Evolutionary conservation across 2,113 vertebrate genomes (phyloP).

Genomic region (Rhea pennata): DNA sequence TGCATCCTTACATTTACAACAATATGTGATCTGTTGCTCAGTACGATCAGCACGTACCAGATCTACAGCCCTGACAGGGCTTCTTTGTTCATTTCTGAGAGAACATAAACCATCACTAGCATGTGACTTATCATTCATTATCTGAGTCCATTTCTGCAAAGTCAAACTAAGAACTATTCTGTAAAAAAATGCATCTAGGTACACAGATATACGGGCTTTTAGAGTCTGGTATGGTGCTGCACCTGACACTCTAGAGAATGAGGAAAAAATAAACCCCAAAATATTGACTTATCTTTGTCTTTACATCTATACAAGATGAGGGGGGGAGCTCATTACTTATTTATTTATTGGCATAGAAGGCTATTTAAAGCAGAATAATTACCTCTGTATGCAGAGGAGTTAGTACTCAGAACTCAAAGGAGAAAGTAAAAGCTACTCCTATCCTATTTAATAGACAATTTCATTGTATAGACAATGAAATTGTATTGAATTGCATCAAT

Average conservation of each 20-base stretch:
- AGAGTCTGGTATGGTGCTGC: background rate
- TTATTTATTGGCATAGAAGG: background rate
- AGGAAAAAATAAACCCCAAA: background rate
- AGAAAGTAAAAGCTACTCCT: background rate
- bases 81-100: conserved; percentile 37
- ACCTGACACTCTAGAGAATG: background rate
- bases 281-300: background rate
- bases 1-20: background rate
- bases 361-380: background rate
- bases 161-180: background rate
- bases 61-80: conserved; percentile 19
- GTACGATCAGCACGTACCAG: conserved; percentile 9
- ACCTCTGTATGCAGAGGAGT: background rate
- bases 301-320: background rate
- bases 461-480: background rate
- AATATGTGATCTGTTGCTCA: background rate
- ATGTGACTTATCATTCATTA: conserved; percentile 16
- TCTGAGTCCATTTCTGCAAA: background rate
- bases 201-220: background rate
- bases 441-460: background rate
- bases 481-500: background rate
- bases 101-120: conserved; percentile 33
- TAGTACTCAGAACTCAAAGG: background rate
- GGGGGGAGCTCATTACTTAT: too few species aligned
- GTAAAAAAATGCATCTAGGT: background rate